Conservation (phyloP, 2,888 invertebrate species). For the Abrostola triplasia region DNA sequence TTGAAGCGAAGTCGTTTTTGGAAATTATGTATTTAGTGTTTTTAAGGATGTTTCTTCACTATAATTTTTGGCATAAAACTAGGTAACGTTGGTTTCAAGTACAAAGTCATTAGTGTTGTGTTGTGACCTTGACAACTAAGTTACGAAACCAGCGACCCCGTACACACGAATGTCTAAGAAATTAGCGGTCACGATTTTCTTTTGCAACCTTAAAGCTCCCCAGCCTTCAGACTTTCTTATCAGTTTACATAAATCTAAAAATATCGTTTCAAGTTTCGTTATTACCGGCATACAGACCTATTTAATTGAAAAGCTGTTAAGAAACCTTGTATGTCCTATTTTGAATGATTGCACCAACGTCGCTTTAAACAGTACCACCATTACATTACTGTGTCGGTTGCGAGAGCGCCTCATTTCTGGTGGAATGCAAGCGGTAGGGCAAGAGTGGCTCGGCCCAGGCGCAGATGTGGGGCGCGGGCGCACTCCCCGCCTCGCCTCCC, state of each 20-base stretch:
- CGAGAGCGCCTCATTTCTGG: slow-evolving; percentile 66
- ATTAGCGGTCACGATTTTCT: slow-evolving; percentile 79
- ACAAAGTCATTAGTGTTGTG: slow-evolving; percentile 77
- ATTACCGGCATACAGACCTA: slow-evolving; percentile 16
- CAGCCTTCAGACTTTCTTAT: slow-evolving; percentile 54
- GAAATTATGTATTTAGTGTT: slow-evolving; percentile 25
- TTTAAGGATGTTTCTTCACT: slow-evolving; percentile 49
- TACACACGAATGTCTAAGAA: slow-evolving; percentile 76
- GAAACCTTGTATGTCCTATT: slow-evolving; percentile 42
- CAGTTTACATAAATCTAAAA: slow-evolving; percentile 41
- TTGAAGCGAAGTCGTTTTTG: slow-evolving; percentile 13
- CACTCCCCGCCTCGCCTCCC: slow-evolving; percentile 85
- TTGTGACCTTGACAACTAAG: slow-evolving; percentile 80
- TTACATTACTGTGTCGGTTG: slow-evolving; percentile 50
- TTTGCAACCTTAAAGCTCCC: slow-evolving; percentile 57
- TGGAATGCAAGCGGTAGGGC: slow-evolving; percentile 79
- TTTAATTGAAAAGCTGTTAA: slow-evolving; percentile 25
- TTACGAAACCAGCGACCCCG: slow-evolving; percentile 77
- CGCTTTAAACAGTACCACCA: slow-evolving; percentile 49
- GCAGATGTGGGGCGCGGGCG: slow-evolving; percentile 82
- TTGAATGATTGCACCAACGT: slow-evolving; percentile 52
- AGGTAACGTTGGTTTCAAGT: slow-evolving; percentile 74
- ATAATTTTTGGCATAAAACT: slow-evolving; percentile 52
- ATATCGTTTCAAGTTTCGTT: slow-evolving; percentile 7
- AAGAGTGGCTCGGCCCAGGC: slow-evolving; percentile 74